Base-by-base conservation (phyloP, 2,797 vertebrate genomes). In the Chelmon rostratus region DNA sequence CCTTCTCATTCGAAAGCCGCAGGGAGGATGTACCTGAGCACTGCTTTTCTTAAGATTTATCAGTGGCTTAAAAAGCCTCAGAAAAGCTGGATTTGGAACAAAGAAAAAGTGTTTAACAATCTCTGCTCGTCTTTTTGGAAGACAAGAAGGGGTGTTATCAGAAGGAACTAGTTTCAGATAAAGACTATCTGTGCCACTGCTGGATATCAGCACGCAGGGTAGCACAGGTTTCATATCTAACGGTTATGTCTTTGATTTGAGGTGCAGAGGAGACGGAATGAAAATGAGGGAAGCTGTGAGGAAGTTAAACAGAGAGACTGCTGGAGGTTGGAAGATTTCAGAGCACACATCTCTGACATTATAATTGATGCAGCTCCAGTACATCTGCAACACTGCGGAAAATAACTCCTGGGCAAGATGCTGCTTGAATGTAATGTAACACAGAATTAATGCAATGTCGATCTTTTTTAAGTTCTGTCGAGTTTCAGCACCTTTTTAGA, bases 1-100 rank as follows among this genome's bases (percentile, higher is more conserved):
- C n/a, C 72, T 82, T 88, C 80, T 89, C 82, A 85, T 91, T 86
- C 73, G 18, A 75, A 83, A 81, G 72, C 85, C 49, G 25, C 49
- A 9, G 81, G 86, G 82, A 86, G 85, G 74, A 63, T 61, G 76
- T 80, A 89, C 82, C 85, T 49, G 53, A 54, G 73, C 62, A 44
- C 10, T 8, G 0, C 47, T 71, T 75, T 81, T 40, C 69, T 49
- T 57, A 54, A 35, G 54, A 67, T 86, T 81, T 38, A 89, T 89
- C 73, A 85, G 33, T 64, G 37, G 67, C 71, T 73, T 74, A 76
- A 75, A 86, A 79, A 65, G 63, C n/a, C 47, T 35, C 54, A 47
- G 46, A 68, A 78, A 79, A 84, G 68, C 78, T 81, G 82, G 82
- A 83, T 68, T 73, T 65, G 47, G 47, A 87, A 90, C 73, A 91